Evolutionary conservation across 2,113 vertebrate species (phyloP), one percentile per base, ranked within the genome.

Genomic region (Cebidichthys violaceus): DNA sequence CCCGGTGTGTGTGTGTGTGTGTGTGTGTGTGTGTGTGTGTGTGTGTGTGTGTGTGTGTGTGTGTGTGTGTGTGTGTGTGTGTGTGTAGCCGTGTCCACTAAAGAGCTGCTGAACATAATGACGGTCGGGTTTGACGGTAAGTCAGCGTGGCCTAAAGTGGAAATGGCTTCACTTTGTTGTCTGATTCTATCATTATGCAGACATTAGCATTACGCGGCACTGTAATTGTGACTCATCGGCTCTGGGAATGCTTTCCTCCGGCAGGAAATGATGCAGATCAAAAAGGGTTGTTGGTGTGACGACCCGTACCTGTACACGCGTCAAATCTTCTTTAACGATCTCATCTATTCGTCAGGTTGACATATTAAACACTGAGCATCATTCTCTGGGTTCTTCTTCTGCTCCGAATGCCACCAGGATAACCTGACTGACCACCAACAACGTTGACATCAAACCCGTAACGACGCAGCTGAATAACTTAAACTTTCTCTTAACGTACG

Each of bases 141-240:
- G 27, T 17, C 0, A n/a, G 14, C 8, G 33, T 0, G 18, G 18
- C 59, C 20, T 57, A 9, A 59, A 37, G 33, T 4, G 11, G 66
- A 67, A 67, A 6, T 24, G 11, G 18, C 37, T 31, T 39, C 9
- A 43, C 57, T 70, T 33, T 18, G 41, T 20, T 0, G 39, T 65
- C 52, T 0, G 20, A 65, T 84, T 60, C 43, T 55, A 47, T 68
- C 77, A 31, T 1, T 13, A 22, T 22, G 8, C 27, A 9, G 33
- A 33, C 29, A 13, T 4, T 31, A 31, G 47, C 43, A 82, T 64
- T 60, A 77, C 37, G 10, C 68, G 33, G 31, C 64, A 70, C 31
- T 75, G 67, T 20, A 61, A 14, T 31, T 39, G 55, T 86, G 79
- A 87, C 57, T 85, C 77, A 82, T 69, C 76, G 70, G 22, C 29